Conservation (phyloP, 2,797 vertebrate species). For the Leuciscus waleckii region DNA sequence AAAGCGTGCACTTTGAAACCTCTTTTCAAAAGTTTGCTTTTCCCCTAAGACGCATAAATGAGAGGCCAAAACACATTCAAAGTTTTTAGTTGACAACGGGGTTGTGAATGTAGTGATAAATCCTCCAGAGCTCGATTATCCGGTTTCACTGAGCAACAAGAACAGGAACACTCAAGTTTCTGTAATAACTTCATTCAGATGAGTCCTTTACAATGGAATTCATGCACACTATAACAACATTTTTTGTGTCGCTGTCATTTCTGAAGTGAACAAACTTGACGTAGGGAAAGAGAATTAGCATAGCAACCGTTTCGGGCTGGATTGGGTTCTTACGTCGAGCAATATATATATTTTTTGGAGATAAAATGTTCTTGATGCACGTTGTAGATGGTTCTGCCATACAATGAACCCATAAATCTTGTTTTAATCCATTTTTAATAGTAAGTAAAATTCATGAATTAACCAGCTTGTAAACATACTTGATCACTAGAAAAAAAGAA, state of each 20-base stretch:
- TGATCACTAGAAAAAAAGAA: no score
- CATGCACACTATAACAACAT: neutral
- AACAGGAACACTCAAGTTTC: constrained; percentile 56
- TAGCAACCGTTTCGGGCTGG: no score
- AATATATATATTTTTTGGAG: neutral
- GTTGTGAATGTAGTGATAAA: neutral
- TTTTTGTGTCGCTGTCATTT: constrained; percentile 24
- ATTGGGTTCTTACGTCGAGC: no score
- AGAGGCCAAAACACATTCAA: neutral
- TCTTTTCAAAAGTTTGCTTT: neutral
- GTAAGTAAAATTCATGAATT: no score
- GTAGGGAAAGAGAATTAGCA: neutral
- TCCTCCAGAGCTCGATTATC: constrained; percentile 40
- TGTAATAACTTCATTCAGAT: neutral
- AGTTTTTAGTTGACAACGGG: neutral
- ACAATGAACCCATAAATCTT: no score
- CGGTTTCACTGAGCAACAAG: constrained; percentile 26
- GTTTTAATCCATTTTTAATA: no score
- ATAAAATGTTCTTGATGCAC: neutral
- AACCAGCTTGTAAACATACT: no score
- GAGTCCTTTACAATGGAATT: constrained; percentile 8
- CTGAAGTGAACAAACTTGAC: neutral
- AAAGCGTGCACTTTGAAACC: neutral
- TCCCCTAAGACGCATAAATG: neutral
- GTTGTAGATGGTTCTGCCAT: neutral